Conservation (phyloP, 2,888 invertebrate genomes). For the Dryobotodes eremita region DNA sequence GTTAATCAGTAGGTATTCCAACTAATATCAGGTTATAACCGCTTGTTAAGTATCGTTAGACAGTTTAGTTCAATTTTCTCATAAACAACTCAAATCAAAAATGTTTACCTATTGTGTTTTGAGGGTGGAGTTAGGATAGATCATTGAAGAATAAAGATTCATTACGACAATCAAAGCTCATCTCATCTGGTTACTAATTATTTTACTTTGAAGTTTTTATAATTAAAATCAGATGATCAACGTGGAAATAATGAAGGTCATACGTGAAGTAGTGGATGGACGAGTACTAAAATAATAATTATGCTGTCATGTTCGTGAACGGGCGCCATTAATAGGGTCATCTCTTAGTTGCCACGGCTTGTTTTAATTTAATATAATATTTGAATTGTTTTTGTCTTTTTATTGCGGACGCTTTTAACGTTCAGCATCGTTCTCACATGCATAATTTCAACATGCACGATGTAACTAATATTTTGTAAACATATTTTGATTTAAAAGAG, state of each 20-base stretch:
- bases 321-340: too few relatives aligned
- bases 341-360: too few relatives aligned
- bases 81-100: constrained; percentile 8
- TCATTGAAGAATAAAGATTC: neutral
- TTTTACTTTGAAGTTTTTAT: neutral
- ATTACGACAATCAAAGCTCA: neutral
- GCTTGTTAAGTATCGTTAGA: constrained; percentile 30
- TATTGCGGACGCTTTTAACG: too few relatives aligned
- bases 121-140: neutral
- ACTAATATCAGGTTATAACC: constrained; percentile 32
- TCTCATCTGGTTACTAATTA: neutral
- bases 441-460: too few relatives aligned
- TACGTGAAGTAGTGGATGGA: neutral
- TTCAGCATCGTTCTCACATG: too few relatives aligned
- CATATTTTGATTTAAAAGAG: too few relatives aligned
- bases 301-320: neutral
- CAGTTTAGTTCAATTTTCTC: neutral
- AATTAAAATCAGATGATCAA: neutral
- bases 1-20: constrained; percentile 23
- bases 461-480: too few relatives aligned
- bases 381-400: too few relatives aligned
- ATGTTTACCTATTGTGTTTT: neutral
- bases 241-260: neutral
- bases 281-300: neutral
- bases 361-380: too few relatives aligned